Evolutionary conservation across 2,797 vertebrate species (phyloP), one percentile per base, ranked within the genome.

Genomic region (Zalophus californianus): DNA sequence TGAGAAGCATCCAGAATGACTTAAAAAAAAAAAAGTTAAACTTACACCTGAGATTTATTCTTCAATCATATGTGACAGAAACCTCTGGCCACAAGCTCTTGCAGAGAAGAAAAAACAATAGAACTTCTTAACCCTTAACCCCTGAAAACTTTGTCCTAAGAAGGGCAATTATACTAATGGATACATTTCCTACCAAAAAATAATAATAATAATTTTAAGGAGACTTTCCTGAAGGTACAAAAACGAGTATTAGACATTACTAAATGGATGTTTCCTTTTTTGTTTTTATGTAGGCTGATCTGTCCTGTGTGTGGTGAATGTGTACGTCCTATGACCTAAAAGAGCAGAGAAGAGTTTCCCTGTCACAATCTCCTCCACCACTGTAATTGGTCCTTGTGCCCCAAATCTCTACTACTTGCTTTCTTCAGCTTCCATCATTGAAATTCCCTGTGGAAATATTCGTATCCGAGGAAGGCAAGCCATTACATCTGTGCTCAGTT

Each of bases 41-140:
- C 50, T 91, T 90, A 68, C 56, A 86, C 84, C 58, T 35, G 29
- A 52, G 41, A 83, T 86, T 95, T 92, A 82, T 88, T 90, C 78
- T 96, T 90, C 48, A 20, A 5, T 92, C 50, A 21, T 77, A 44
- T 44, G 27, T 88, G 41, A 92, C 60, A 64, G 64, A 35, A 86
- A 56, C 32, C 44, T 93, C 86, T 5, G 8, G 29, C 52, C 80
- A 66, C 32, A 84, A 41, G 7, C 16, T 86, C 87, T 93, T 52
- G 52, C 7, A 84, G 38, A 90, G 8, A 96, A 58, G 20, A 94
- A 94, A 94, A 80, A 48, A 1, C 50, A 92, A 52, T 32, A 83
- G 32, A 92, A 94, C 27, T 9, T 73, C 75, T 94, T 68, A 80
- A 84, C 23, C 44, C n/a, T 75, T 95, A 41, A 48, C 25, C 50